Evolutionary conservation across 2,797 vertebrate species (phyloP).

Genomic region (Lagodon rhomboides): DNA sequence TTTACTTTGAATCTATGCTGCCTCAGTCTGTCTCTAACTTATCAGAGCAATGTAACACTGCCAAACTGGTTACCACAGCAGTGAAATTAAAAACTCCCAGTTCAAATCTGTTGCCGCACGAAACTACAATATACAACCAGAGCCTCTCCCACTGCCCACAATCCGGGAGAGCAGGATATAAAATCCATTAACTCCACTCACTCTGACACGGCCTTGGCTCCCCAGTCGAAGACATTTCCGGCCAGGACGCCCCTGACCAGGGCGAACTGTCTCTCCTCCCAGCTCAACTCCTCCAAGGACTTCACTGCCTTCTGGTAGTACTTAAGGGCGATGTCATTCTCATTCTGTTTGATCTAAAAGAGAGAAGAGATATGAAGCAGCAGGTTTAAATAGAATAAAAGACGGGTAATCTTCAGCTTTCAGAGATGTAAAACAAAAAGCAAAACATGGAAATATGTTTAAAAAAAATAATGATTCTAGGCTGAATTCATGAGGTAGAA

Average conservation of each 20-base stretch:
- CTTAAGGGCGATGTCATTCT: constrained; percentile 94
- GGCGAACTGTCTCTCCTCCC: constrained; percentile 96
- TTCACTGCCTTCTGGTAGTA: constrained; percentile 92
- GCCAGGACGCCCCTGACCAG: constrained; percentile 95
- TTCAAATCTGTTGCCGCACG: not conserved
- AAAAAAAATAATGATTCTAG: not conserved
- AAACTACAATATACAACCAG: not conserved
- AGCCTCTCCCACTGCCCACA: not conserved
- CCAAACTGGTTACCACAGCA: not conserved
- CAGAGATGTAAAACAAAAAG: constrained; percentile 1
- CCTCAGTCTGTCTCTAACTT: not conserved
- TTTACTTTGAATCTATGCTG: not conserved
- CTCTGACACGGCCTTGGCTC: constrained; percentile 98
- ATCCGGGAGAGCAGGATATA: constrained; percentile 1
- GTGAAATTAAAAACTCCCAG: not conserved
- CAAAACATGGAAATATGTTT: not conserved
- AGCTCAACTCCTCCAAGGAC: constrained; percentile 91
- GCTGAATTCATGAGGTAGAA: not conserved
- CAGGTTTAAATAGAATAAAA: not conserved
- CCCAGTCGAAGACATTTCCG: constrained; percentile 99
- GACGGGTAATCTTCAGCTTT: not conserved
- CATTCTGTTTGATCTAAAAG: constrained; percentile 94
- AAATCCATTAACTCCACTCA: constrained; percentile 82
- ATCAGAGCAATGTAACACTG: not conserved
- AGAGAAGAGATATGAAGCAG: not conserved